Evolutionary conservation across 2,797 vertebrate genomes (phyloP).

Genomic region (Todus mexicanus): DNA sequence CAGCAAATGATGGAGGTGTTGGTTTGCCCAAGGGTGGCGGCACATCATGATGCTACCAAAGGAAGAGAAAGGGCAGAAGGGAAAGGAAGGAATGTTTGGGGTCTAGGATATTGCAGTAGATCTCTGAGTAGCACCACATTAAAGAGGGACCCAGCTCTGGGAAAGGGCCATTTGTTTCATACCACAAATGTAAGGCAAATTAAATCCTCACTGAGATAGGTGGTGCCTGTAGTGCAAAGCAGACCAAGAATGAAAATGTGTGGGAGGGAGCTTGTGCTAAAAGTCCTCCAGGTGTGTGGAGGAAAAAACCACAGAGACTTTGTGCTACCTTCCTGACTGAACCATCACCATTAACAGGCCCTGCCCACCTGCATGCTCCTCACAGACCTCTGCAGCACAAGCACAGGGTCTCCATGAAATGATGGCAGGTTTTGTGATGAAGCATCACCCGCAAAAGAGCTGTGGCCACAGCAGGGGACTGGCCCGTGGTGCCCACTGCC

Average conservation of each 20-base stretch:
- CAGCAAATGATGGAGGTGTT: not conserved
- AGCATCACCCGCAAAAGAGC: not conserved
- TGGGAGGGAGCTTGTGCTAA: not conserved
- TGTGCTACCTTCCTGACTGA: not conserved
- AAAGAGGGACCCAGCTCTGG: not conserved
- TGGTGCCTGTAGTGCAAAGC: not conserved
- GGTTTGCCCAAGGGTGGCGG: not conserved
- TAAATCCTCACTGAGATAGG: not conserved
- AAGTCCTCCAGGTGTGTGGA: not conserved
- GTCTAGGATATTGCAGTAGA: not conserved
- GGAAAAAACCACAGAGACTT: not conserved
- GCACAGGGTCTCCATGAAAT: rapidly evolving
- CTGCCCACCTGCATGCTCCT: rapidly evolving
- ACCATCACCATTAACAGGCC: not conserved
- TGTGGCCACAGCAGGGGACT: not conserved
- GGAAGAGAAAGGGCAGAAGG: not conserved
- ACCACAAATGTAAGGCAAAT: not conserved
- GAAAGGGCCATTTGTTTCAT: not conserved
- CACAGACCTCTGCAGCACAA: not conserved
- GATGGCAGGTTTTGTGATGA: rapidly evolving
- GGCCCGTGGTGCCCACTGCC: rapidly evolving
- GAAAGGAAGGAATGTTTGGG: not conserved
- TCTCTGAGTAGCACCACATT: not conserved
- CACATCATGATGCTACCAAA: not conserved
- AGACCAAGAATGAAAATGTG: not conserved